Conservation (phyloP, 2,888 invertebrate species). For the Drosophila mulleri region DNA sequence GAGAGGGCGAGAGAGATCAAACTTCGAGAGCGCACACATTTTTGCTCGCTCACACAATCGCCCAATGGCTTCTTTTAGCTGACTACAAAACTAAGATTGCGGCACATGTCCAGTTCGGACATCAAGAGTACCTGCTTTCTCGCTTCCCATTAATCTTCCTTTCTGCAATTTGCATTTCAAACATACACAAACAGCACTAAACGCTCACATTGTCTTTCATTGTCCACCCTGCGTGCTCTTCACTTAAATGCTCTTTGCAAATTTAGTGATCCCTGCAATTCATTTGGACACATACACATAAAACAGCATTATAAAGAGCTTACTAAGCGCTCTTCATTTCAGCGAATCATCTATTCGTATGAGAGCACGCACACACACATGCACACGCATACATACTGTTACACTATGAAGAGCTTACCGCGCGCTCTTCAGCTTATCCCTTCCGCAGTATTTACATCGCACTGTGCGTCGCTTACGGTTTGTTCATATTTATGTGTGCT, state of each 20-base stretch:
- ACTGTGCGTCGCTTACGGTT: constrained; percentile 1
- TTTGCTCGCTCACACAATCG: neutral
- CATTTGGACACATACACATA: constrained; percentile 5
- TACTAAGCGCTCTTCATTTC: constrained; percentile 7
- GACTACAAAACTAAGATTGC: neutral
- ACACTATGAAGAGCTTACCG: neutral
- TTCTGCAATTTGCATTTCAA: neutral
- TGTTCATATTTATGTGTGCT: constrained; percentile 13
- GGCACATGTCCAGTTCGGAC: neutral
- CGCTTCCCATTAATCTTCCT: neutral
- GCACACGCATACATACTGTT: neutral
- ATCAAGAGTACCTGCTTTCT: neutral
- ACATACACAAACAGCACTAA: neutral
- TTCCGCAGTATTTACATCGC: constrained; percentile 1
- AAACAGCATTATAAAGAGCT: constrained; percentile 1
- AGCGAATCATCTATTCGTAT: constrained; percentile 1
- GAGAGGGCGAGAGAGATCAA: neutral
- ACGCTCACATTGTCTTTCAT: neutral
- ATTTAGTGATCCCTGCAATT: constrained; percentile 12
- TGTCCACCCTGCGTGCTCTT: constrained; percentile 29
- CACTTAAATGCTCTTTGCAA: constrained; percentile 4
- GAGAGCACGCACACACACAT: neutral
- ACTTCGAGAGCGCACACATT: too few relatives aligned
- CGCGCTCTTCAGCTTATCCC: constrained; percentile 5
- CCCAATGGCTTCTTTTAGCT: neutral